Conservation (phyloP, 2,113 vertebrate species). For the Chinchilla lanigera region DNA sequence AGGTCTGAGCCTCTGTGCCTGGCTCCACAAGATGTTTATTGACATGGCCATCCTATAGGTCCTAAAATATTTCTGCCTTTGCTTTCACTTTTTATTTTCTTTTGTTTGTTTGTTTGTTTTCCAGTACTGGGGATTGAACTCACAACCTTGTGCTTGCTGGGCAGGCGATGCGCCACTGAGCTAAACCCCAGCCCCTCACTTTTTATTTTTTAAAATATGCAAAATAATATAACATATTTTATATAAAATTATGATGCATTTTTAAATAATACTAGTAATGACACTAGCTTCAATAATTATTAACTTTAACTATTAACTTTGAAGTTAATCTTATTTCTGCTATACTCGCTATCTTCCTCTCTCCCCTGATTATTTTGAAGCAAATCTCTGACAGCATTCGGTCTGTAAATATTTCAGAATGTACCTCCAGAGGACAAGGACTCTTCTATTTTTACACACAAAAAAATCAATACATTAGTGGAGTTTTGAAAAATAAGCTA, state of each 20-base stretch:
- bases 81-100: not conserved
- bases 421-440: not conserved
- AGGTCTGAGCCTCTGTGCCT: not conserved
- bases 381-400: not conserved
- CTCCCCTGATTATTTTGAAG: not conserved
- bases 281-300: not conserved
- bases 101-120: too few relatives aligned
- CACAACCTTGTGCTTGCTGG: too few relatives aligned
- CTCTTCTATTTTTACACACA: not conserved
- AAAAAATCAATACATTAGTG: not conserved
- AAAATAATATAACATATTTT: not conserved
- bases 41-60: not conserved
- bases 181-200: too few relatives aligned
- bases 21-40: not conserved
- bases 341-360: not conserved
- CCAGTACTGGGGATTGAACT: too few relatives aligned
- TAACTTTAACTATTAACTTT: not conserved
- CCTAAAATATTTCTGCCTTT: not conserved
- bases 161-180: too few relatives aligned
- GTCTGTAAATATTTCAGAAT: not conserved
- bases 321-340: not conserved
- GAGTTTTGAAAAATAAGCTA: constrained; percentile 4
- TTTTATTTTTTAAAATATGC: not conserved
- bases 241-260: not conserved
- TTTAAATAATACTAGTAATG: not conserved